phyloP scores from a whole-genome alignment of 2,797 vertebrate genomes.

The Podarcis siculus region DNA sequence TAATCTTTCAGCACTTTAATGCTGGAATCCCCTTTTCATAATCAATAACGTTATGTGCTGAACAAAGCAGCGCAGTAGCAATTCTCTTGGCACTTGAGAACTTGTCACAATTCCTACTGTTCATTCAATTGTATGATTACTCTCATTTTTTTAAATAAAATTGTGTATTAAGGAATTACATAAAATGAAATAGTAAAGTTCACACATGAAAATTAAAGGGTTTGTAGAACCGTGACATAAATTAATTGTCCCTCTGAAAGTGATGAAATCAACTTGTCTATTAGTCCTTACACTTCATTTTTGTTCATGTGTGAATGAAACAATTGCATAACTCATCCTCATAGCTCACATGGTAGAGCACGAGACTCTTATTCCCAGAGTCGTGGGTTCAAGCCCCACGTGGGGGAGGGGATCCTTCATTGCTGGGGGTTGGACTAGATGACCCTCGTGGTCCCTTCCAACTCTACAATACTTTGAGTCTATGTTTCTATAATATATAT shows the following conservation, averaged over 20 bases:
- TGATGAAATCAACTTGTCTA: not conserved
- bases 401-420: too few relatives aligned
- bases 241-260: not conserved
- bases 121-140: not conserved
- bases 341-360: too few relatives aligned
- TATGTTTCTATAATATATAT: too few relatives aligned
- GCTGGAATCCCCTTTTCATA: not conserved
- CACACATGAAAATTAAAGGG: not conserved
- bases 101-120: not conserved
- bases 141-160: not conserved
- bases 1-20: not conserved
- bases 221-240: not conserved
- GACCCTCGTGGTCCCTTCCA: too few relatives aligned
- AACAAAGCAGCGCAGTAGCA: not conserved
- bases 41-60: not conserved
- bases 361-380: too few relatives aligned
- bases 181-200: not conserved
- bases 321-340: too few relatives aligned
- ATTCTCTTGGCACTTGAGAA: not conserved
- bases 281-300: not conserved
- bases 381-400: too few relatives aligned
- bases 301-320: too few relatives aligned
- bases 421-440: too few relatives aligned
- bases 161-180: not conserved
- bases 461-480: too few relatives aligned